phyloP scores from a whole-genome alignment of 2,113 vertebrate species.

The Halcyon senegalensis region DNA sequence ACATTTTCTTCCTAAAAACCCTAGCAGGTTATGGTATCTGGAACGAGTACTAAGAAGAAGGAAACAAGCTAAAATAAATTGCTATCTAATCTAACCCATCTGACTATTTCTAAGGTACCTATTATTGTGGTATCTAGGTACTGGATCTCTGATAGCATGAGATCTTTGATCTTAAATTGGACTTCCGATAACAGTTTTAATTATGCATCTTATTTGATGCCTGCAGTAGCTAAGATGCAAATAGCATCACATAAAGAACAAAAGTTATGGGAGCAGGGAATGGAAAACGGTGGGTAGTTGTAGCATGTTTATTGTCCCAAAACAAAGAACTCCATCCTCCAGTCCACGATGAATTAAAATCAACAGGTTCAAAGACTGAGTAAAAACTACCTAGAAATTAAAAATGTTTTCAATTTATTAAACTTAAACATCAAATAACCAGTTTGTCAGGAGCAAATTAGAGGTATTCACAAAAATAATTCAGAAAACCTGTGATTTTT shows the following conservation, averaged over 20 bases:
- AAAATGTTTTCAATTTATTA: background rate
- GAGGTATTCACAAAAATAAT: background rate
- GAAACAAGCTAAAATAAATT: slow-evolving; percentile 43
- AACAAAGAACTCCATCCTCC: background rate
- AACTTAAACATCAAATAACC: background rate
- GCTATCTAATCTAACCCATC: slow-evolving; percentile 49
- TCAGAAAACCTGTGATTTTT: background rate
- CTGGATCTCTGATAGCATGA: slow-evolving; percentile 21
- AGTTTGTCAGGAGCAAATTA: background rate
- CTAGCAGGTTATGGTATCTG: slow-evolving; percentile 5
- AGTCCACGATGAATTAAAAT: background rate
- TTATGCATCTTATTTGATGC: slow-evolving; percentile 47
- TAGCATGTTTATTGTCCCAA: background rate
- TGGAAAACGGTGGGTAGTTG: background rate
- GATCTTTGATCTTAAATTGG: slow-evolving; percentile 48
- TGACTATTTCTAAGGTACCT: slow-evolving; percentile 28
- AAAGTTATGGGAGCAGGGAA: background rate
- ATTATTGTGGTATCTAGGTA: slow-evolving; percentile 1
- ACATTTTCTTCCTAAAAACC: slow-evolving; percentile 55
- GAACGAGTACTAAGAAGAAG: slow-evolving; percentile 18
- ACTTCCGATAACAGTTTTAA: slow-evolving; percentile 29
- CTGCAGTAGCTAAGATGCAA: slow-evolving; percentile 24
- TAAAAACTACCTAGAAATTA: background rate
- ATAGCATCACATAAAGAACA: background rate
- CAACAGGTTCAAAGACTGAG: background rate